A percentile compares a stretch with the other conserved stretches of the same genome.
phyloP scores from a whole-genome alignment of 2,797 vertebrate genomes.

The Leucoraja ocellata region DNA sequence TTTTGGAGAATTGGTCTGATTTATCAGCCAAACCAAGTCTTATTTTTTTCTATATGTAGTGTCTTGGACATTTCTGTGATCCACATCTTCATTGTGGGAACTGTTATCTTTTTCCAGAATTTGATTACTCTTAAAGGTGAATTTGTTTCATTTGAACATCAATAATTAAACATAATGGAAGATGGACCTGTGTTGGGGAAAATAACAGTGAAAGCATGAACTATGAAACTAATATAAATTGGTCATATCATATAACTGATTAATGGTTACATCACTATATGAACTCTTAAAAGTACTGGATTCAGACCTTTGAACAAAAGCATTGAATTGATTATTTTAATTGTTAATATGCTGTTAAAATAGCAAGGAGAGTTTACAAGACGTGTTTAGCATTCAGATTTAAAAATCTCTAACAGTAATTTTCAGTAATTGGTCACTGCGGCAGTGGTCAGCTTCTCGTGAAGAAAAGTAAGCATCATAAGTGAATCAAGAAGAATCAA shows the following conservation, averaged over 20 bases:
- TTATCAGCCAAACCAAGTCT: too few species aligned
- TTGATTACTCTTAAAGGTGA: not conserved
- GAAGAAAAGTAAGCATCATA: not conserved
- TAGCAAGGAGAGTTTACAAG: not conserved
- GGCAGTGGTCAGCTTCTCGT: not conserved
- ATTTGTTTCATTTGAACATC: not conserved
- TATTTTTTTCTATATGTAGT: too few species aligned
- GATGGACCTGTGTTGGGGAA: not conserved
- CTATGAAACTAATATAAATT: not conserved
- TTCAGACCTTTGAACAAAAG: not conserved
- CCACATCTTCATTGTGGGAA: too few species aligned
- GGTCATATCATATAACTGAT: not conserved
- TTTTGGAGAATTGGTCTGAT: too few species aligned
- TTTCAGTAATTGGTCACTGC: not conserved
- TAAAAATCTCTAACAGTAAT: not conserved
- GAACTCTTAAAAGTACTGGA: not conserved
- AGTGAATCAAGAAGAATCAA: not conserved
- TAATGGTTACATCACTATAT: not conserved
- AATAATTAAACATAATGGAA: not conserved
- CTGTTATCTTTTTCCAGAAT: too few species aligned
- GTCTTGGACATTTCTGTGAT: too few species aligned
- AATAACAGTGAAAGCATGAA: not conserved
- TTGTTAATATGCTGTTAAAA: not conserved
- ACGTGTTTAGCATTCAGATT: not conserved
- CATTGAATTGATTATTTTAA: not conserved